Evolutionary conservation across 2,888 invertebrate species (phyloP).

Genomic region (Calameuta filiformis): DNA sequence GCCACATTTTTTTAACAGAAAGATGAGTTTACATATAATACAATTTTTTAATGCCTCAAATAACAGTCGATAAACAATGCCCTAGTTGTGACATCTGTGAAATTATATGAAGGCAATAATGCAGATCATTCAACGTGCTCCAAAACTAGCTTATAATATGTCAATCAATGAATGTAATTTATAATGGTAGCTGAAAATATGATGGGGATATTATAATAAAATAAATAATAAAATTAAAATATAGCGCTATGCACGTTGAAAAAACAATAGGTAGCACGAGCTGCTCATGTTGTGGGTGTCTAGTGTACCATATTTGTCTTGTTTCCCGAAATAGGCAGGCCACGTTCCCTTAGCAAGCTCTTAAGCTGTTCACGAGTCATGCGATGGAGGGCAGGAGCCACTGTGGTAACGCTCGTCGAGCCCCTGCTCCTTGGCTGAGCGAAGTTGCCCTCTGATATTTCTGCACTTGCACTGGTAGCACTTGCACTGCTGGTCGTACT

Average conservation of each 20-base stretch:
- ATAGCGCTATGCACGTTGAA: neutral
- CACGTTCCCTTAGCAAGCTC: conserved; percentile 55
- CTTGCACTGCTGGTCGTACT: conserved; percentile 42
- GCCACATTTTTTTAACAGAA: neutral
- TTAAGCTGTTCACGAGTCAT: conserved; percentile 55
- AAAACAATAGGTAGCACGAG: neutral
- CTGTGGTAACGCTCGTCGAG: conserved; percentile 41
- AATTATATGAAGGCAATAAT: neutral
- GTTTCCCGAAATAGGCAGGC: conserved; percentile 52
- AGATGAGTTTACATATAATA: neutral
- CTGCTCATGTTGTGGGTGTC: conserved; percentile 23
- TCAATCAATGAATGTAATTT: neutral
- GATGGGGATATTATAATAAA: neutral
- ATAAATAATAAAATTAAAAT: neutral
- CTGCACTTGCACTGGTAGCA: conserved; percentile 39
- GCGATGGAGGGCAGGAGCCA: conserved; percentile 48
- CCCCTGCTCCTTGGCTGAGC: conserved; percentile 40
- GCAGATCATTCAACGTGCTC: neutral
- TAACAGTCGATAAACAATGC: neutral
- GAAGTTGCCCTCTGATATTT: conserved; percentile 45
- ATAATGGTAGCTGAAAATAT: neutral
- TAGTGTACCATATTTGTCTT: conserved; percentile 56
- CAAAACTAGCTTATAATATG: neutral
- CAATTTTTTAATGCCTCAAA: neutral
- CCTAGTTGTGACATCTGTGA: neutral